Evolutionary conservation across 2,888 invertebrate species (phyloP).

Genomic region (Sisyra terminalis): DNA sequence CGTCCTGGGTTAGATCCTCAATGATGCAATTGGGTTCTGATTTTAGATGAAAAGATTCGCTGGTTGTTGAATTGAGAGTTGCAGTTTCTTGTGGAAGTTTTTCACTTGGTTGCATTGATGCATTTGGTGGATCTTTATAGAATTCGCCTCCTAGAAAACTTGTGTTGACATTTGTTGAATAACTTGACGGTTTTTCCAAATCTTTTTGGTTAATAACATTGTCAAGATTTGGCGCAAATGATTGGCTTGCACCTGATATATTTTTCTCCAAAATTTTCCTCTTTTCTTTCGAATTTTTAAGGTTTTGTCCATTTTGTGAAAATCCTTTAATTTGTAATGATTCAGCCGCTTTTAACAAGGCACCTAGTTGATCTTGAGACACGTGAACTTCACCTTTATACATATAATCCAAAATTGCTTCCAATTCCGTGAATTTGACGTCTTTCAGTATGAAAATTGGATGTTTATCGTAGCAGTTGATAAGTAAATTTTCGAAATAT

Average conservation of each 20-base stretch:
- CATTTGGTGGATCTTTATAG: too few species aligned
- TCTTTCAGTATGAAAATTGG: slow-evolving; percentile 84
- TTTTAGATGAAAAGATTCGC: too few species aligned
- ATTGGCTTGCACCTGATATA: too few species aligned
- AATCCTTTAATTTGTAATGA: slow-evolving; percentile 83
- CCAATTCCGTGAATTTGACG: slow-evolving; percentile 76
- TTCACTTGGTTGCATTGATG: too few species aligned
- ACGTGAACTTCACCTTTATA: slow-evolving; percentile 87
- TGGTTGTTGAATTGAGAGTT: too few species aligned
- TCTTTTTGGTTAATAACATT: too few species aligned
- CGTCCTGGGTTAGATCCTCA: slow-evolving; percentile 75
- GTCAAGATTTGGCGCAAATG: too few species aligned
- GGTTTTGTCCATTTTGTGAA: slow-evolving; percentile 56
- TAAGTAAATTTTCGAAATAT: slow-evolving; percentile 75
- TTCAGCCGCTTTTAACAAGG: slow-evolving; percentile 77
- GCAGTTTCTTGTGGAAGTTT: too few species aligned
- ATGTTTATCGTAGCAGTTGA: slow-evolving; percentile 81
- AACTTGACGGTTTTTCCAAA: too few species aligned
- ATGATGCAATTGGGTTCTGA: slow-evolving; percentile 45
- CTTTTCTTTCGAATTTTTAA: slow-evolving; percentile 46
- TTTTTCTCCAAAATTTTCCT: slow-evolving; percentile 57
- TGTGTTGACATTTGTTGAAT: too few species aligned
- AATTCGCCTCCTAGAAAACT: too few species aligned
- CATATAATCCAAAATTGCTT: slow-evolving; percentile 90
- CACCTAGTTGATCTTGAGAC: slow-evolving; percentile 79